Evolutionary conservation across 2,113 vertebrate species (phyloP).

Genomic region (Bufo bufo): DNA sequence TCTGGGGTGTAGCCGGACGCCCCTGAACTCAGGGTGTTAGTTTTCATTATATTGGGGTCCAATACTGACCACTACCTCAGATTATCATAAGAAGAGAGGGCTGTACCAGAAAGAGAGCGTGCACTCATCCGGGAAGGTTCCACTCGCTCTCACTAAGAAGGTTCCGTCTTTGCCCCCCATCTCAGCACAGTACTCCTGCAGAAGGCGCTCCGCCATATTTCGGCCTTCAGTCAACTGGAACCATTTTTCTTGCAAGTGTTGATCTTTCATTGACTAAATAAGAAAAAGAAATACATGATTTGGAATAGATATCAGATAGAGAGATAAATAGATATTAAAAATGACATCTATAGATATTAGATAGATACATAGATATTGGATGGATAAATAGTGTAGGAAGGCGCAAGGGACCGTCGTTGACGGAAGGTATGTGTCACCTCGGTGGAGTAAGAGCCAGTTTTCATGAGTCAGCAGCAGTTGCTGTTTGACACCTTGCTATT

Average conservation of each 20-base stretch:
- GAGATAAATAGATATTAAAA: not conserved
- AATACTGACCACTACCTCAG: too few species aligned
- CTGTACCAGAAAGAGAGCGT: slow-evolving; percentile 94
- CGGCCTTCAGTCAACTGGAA: slow-evolving; percentile 87
- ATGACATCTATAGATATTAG: too few species aligned
- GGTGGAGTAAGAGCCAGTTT: too few species aligned
- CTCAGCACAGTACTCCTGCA: slow-evolving; percentile 88
- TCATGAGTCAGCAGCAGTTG: too few species aligned
- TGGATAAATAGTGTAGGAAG: too few species aligned
- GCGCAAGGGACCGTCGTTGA: too few species aligned
- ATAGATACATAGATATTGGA: not conserved
- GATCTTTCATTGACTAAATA: slow-evolving; percentile 72
- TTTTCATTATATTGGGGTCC: too few species aligned
- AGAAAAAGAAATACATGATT: not conserved
- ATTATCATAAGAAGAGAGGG: not conserved
- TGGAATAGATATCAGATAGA: not conserved
- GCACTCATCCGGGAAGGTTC: slow-evolving; percentile 79
- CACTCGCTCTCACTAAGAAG: slow-evolving; percentile 90
- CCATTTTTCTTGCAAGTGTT: slow-evolving; percentile 87
- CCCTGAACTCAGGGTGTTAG: too few species aligned
- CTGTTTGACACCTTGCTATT: too few species aligned
- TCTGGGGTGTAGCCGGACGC: too few species aligned
- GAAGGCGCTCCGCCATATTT: slow-evolving; percentile 83
- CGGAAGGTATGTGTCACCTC: too few species aligned
- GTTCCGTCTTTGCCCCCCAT: slow-evolving; percentile 86